A percentile compares a stretch with the other conserved stretches of the same genome.
Evolutionary conservation across 2,113 vertebrate species (phyloP).

Genomic region (Blennius ocellaris): DNA sequence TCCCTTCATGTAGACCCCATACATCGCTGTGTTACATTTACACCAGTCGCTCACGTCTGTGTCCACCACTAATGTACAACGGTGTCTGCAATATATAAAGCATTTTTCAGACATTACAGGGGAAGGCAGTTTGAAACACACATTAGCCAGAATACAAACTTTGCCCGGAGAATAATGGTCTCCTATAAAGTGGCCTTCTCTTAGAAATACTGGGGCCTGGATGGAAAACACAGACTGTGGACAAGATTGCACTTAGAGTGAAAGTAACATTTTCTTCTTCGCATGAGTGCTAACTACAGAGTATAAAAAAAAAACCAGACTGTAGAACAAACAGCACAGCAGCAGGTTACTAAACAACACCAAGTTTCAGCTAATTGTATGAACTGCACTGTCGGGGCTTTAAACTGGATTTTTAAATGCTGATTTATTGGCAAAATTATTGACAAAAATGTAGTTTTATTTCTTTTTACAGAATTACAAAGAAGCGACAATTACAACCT

Average conservation of each 20-base stretch:
- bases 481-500: too few relatives aligned
- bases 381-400: too few relatives aligned
- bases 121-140: neutral
- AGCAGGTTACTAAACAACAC: too few relatives aligned
- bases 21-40: neutral
- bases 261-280: too few relatives aligned
- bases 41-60: neutral
- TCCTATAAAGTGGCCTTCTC: neutral
- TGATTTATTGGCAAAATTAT: too few relatives aligned
- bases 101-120: neutral
- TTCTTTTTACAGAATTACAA: too few relatives aligned
- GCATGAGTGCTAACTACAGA: too few relatives aligned
- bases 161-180: constrained; percentile 1
- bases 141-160: neutral
- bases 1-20: neutral
- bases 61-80: neutral
- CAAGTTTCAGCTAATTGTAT: too few relatives aligned
- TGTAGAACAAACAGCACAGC: too few relatives aligned
- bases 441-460: too few relatives aligned
- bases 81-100: neutral
- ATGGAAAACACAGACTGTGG: constrained; percentile 9
- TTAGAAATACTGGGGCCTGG: neutral
- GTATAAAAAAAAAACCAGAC: too few relatives aligned
- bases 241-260: neutral
- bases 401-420: too few relatives aligned